Base-by-base conservation (phyloP, 1,140 invertebrate species). In the Eurosta solidaginis region DNA sequence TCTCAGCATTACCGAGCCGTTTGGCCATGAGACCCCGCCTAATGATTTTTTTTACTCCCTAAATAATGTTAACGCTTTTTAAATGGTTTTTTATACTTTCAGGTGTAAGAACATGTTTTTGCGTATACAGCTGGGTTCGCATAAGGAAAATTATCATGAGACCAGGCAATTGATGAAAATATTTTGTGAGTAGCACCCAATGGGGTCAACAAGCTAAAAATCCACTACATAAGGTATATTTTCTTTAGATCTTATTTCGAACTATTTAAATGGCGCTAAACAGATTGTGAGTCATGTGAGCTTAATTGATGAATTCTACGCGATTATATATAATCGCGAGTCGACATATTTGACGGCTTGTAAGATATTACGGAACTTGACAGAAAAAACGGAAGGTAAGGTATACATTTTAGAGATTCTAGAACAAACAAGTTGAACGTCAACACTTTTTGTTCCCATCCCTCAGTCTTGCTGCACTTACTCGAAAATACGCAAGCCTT, bases 311-410 rank as follows among this genome's bases (percentile, higher is more conserved):
- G 82, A 85, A 52, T 83, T 86, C 45, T 86, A 86, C 36, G 78
- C 78, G 73, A 86, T 86, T 10, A 25, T 85, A 2, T 75, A 80
- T 7, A 29, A 83, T 27, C 44, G 63, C 4, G 22, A 73, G 20
- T 17, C 5, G 7, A 29, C 22, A 20, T 29, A 42, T 36, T 33
- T 74, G 20, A 49, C 78, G 9, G 80, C 82, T 4, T 68, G 59
- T 20, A 68, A 68, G 33, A 83, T 85, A 27, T 44, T 85, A 4
- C 74, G 81, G 0, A 85, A 85, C 76, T 79, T 85, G 20, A 81
- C 83, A 0, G 74, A 83, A 5, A 83, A 85, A 36, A 78, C 84
- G 10, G 81, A 83, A 25, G 82, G 84, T 84, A 73, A 78, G 78
- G 27, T 25, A 25, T 9, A 59, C 5, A 12, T 59, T 20, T 59